Percentiles rank a stretch among this genome's conserved stretches.
Evolutionary conservation across 2,113 vertebrate species (phyloP).

Genomic region (Microcebus murinus): DNA sequence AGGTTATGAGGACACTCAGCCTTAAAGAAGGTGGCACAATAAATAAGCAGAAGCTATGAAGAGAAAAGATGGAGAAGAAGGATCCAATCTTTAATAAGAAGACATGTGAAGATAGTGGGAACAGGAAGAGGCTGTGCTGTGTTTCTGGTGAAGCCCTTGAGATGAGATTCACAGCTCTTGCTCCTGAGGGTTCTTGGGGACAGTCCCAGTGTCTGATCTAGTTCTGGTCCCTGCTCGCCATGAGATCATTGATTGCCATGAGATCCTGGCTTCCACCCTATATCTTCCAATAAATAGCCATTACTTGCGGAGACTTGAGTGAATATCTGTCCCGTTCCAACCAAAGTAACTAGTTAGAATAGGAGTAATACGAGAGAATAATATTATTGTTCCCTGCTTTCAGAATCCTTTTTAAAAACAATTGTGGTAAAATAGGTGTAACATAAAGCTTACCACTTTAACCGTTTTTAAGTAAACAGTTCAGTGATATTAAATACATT

Average conservation of each 20-base stretch:
- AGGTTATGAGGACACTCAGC: background rate
- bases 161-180: background rate
- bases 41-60: background rate
- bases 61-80: background rate
- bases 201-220: background rate
- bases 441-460: background rate
- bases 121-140: background rate
- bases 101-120: background rate
- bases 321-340: background rate
- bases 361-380: background rate
- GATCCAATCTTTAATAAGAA: background rate
- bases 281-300: background rate
- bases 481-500: background rate
- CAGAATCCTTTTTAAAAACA: background rate
- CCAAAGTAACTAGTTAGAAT: background rate
- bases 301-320: background rate
- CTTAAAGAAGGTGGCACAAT: background rate
- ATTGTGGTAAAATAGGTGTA: background rate
- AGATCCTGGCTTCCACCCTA: background rate
- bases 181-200: background rate
- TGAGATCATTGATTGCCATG: background rate
- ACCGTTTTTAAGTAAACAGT: background rate
- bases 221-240: background rate
- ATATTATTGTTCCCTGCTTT: background rate
- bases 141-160: background rate